Evolutionary conservation across 2,797 vertebrate species (phyloP), one percentile per base, ranked within the genome.

Genomic region (Chrysocyon brachyurus): DNA sequence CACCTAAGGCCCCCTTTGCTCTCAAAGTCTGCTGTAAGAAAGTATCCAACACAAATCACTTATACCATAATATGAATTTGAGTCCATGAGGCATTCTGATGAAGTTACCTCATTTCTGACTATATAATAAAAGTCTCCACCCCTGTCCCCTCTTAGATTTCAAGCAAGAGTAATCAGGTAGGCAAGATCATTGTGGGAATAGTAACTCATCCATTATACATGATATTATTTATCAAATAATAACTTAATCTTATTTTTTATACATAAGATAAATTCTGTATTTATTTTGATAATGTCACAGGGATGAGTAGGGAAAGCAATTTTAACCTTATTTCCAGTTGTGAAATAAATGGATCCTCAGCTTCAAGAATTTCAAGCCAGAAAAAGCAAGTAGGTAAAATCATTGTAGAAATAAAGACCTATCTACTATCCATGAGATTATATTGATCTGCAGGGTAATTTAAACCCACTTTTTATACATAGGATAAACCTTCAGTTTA

Each of bases 401-500:
- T 73, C 56, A 83, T n/a, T 61, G 31, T 73, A 59, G 79, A 11
- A 87, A 91, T 94, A 64, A 95, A 97, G 57, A 75, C 36, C 70
- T 63, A 63, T 87, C n/a, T 31, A 79, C 33, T 87, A 72, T 93
- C 72, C 19, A 22, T 85, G 33, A 66, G 46, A 94, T 87, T 89
- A 93, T 94, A 93, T 81, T 1, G 1, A 90, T 96, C 56, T 84
- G 3, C 24, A 79, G 64, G 52, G 28, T 85, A 84, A 96, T 94
- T 96, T 93, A 93, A 96, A 92, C 26, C 31, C 57, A 72, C 52
- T 66, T 66, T 90, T 84, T 59, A 95, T 86, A 81, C 31, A 54
- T 21, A 89, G 11, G 61, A 59, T 81, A 94, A 97, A 93, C n/a
- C 12, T 6, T 89, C 33, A 19, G 70, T 94, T 93, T 97, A 96